Percentiles rank a stretch among this genome's conserved stretches.
These are phyloP conservation scores for Thelaira solivaga DNA, from an alignment of 2,888 invertebrate species.

Conservation along the genomic window DNA sequence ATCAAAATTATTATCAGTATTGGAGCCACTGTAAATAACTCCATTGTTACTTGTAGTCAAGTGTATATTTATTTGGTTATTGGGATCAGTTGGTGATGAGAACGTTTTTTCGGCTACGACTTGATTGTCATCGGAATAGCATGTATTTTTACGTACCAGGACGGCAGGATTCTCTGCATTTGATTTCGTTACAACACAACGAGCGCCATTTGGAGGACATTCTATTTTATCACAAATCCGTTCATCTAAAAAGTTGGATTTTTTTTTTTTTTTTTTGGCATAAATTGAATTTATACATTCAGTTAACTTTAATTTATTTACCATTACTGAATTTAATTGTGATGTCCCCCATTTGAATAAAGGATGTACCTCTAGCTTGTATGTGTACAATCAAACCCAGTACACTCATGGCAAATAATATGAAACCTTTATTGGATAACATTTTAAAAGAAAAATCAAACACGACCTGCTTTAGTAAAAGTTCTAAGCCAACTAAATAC, in stretches of 20 bases:
- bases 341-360: slow-evolving; percentile 25
- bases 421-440: background rate
- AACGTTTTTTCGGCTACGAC: slow-evolving; percentile 4
- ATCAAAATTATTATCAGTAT: too few relatives aligned
- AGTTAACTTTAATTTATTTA: background rate
- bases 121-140: slow-evolving; percentile 17
- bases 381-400: background rate
- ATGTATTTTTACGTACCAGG: slow-evolving; percentile 42
- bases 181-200: slow-evolving; percentile 45
- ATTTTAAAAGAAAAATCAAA: background rate
- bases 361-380: slow-evolving; percentile 11
- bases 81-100: slow-evolving; percentile 12
- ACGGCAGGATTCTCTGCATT: slow-evolving; percentile 23
- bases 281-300: background rate
- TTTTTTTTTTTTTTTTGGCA: background rate
- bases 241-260: slow-evolving; percentile 31
- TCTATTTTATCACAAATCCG: slow-evolving; percentile 53
- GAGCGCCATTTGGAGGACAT: slow-evolving; percentile 42
- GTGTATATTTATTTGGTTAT: background rate
- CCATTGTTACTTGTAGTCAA: slow-evolving; percentile 10
- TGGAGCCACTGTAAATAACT: too few relatives aligned
- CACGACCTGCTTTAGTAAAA: slow-evolving; percentile 1
- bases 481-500: slow-evolving; percentile 16
- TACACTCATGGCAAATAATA: background rate
- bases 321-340: background rate